Evolutionary conservation across 2,888 invertebrate genomes (phyloP), one percentile per base, ranked within the genome.

Genomic region (Cantharis nigra): DNA sequence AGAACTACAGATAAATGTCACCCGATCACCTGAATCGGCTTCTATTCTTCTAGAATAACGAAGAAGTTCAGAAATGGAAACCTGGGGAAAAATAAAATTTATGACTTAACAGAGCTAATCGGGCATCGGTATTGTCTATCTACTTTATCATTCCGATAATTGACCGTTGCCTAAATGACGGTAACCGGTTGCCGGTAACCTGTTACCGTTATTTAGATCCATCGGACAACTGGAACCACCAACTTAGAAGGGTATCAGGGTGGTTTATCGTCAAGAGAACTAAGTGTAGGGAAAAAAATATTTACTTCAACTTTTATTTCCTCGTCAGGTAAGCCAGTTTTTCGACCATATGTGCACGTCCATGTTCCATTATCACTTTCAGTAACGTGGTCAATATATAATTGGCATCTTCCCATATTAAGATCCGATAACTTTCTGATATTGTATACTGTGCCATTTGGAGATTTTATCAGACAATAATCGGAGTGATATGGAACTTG

Each of bases 361-460:
- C 81, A 81, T 23, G 70, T 76, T 33, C 81, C 81, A 63, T 81
- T 77, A 63, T 81, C 75, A 28, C 26, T 63, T 18, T n/a, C 69
- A 28, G 16, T 20, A 69, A 71, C 72, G 14, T 10, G 13, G 3
- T 69, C 18, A n/a, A 80, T 26, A 4, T 49, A 63, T 5, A 71
- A 23, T 5, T 64, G 72, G 33, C 80, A 80, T 71, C 77, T 72
- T 69, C 80, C 80, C 30, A 80, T 69, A 62, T 72, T 69, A 9
- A 63, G 11, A 74, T 71, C 63, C 10, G 63, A 16, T 11, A 64
- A 26, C 18, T 71, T 33, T 33, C 77, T 69, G 16, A 79, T 76
- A 13, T 18, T 18, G 30, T 78, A 76, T 67, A 70, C 71, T 13
- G 65, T 78, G 18, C 78, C 78, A 62, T 75, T 77, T 13, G 81